These are phyloP conservation scores for Cheilosia vulpina DNA, from an alignment of 2,888 invertebrate species.

Conservation along the genomic window DNA sequence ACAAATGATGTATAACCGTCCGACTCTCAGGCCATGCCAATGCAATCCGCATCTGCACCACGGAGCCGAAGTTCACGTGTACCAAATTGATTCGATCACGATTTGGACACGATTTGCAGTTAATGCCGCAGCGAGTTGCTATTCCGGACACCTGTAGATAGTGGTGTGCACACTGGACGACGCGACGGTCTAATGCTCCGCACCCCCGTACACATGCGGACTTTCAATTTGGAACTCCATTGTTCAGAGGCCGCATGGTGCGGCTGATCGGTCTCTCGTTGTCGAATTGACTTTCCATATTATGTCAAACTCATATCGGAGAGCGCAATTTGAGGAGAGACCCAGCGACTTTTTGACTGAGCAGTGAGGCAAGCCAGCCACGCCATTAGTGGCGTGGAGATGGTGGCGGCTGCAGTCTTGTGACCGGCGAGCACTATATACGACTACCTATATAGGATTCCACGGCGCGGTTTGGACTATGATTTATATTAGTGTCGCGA, in stretches of 20 bases:
- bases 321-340: slow-evolving; percentile 65
- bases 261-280: slow-evolving; percentile 43
- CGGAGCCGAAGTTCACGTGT: slow-evolving; percentile 55
- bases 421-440: not conserved
- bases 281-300: slow-evolving; percentile 69
- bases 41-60: slow-evolving; percentile 23
- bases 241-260: slow-evolving; percentile 27
- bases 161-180: slow-evolving; percentile 32
- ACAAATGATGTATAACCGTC: slow-evolving; percentile 35
- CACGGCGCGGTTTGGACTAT: slow-evolving; percentile 58
- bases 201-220: slow-evolving; percentile 33
- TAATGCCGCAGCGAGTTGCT: slow-evolving; percentile 38
- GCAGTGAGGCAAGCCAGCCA: slow-evolving; percentile 33
- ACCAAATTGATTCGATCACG: slow-evolving; percentile 68
- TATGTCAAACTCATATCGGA: slow-evolving; percentile 70
- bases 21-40: slow-evolving; percentile 2
- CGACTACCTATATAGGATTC: not conserved
- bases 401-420: not conserved
- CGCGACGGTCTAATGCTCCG: slow-evolving; percentile 36
- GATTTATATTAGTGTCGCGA: slow-evolving; percentile 72
- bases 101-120: slow-evolving; percentile 60
- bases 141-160: slow-evolving; percentile 72
- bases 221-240: slow-evolving; percentile 70
- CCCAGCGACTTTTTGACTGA: slow-evolving; percentile 65
- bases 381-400: slow-evolving; percentile 26